These are phyloP conservation scores for Chloroceryle aenea DNA, from an alignment of 2,113 vertebrate genomes.

Conservation along the genomic window DNA sequence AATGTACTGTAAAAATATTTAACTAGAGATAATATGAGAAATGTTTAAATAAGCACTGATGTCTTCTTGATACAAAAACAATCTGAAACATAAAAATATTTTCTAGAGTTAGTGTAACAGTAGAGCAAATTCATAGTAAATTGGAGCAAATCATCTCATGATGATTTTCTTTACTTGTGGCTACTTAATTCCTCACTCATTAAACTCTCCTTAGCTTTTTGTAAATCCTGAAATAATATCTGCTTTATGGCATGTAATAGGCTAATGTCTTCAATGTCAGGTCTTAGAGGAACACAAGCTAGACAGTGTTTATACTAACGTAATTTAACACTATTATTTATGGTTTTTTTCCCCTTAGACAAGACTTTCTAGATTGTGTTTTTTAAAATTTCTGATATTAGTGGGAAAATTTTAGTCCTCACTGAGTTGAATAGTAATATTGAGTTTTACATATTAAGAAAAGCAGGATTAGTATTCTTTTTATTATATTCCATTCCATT, in stretches of 20 bases:
- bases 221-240: background rate
- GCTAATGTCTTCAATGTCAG: background rate
- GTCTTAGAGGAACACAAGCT: background rate
- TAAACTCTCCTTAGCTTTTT: background rate
- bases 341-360: background rate
- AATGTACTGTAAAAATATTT: background rate
- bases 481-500: background rate
- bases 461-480: background rate
- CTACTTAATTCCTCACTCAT: background rate
- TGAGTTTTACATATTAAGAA: background rate
- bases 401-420: background rate
- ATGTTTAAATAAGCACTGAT: fast-evolving
- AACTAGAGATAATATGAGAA: background rate
- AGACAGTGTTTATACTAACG: background rate
- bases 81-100: background rate
- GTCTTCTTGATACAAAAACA: background rate
- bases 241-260: background rate
- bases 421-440: background rate
- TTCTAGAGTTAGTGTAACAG: background rate
- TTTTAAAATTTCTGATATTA: background rate
- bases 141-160: background rate
- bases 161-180: background rate
- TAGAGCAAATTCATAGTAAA: background rate
- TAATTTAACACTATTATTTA: background rate
- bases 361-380: background rate